phyloP scores from a whole-genome alignment of 2,888 invertebrate species.

The Cenopis cana region DNA sequence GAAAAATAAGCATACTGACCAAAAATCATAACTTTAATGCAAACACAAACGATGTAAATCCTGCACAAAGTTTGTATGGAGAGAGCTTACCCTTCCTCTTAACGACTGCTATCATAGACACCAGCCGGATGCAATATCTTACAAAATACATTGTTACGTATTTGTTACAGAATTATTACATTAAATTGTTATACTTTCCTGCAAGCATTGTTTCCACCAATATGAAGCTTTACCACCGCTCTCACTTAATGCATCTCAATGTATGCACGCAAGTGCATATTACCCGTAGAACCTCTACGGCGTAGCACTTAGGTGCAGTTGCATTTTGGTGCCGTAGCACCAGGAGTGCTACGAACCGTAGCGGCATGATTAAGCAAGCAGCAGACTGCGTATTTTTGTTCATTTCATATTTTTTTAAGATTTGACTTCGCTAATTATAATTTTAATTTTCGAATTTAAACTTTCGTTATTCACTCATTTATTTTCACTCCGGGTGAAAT shows the following conservation, averaged over 20 bases:
- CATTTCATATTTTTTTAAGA: slow-evolving; percentile 10
- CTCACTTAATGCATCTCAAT: slow-evolving; percentile 23
- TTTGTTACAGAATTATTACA: background rate
- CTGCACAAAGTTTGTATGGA: no score
- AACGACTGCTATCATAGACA: no score
- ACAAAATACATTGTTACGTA: background rate
- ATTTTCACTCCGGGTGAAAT: no score
- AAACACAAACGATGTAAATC: no score
- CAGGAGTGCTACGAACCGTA: slow-evolving; percentile 13
- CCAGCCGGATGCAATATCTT: no score
- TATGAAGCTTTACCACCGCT: slow-evolving; percentile 7
- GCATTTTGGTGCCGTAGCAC: slow-evolving; percentile 29
- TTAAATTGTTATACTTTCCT: background rate
- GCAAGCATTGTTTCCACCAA: slow-evolving; percentile 11
- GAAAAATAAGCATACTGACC: no score
- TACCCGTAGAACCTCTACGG: slow-evolving; percentile 36
- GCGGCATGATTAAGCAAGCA: slow-evolving; percentile 22
- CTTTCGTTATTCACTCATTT: no score
- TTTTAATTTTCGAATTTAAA: background rate
- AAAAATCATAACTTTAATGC: no score
- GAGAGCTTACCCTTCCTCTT: no score
- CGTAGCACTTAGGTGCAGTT: slow-evolving; percentile 30
- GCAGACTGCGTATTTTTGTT: slow-evolving; percentile 10
- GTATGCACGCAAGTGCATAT: slow-evolving; percentile 30
- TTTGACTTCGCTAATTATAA: slow-evolving; percentile 11